Base-by-base conservation (phyloP, 2,888 invertebrate species). In the Tetragnatha montana region DNA sequence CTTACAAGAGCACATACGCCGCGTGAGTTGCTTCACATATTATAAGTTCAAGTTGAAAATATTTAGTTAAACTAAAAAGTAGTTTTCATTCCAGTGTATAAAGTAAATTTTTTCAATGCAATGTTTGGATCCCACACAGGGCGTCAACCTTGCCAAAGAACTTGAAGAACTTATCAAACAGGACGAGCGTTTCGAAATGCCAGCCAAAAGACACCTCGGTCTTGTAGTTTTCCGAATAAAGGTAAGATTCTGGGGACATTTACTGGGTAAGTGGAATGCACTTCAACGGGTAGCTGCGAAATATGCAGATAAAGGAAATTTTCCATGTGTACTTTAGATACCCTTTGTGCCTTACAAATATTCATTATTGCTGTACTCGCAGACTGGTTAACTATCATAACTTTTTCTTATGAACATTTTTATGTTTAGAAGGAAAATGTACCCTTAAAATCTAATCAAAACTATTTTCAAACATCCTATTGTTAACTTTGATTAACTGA, bases 1-100 rank as follows among this genome's bases (percentile, higher is more conserved):
- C 0, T 94, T 99, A 0, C 99, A 99, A 93, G 96, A 96, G 92
- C 98, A 99, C 93, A 96, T 99, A 92, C 95, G 98, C 91, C 96
- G 98, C 95, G 97, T 97, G 94, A 92, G 92, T 92, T 35, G 50
- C 19, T 49, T 1, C 4, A 6, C 19, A 50, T 14, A 50, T 51
- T 22, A 21, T 49, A 60, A 60, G 12, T 60, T 60, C 14, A 14
- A 60, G 1, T 10, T 60, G 14, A 60, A 60, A 14, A 60, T 60
- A 60, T 10, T 60, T 35, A 35, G 4, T 2, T 35, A 35, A 35
- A 35, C 35, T 35, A 2, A 35, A 60, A 60, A 60, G 60, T 60
- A 10, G 60, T 60, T 60, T 60, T 60, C 60, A 1, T 60, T 60
- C 60, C 60, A 17, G 4, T 60, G 35, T 35, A 35, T 35, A 35